These are phyloP conservation scores for Pinctada fucata DNA, from an alignment of 2,888 invertebrate species.

Conservation along the genomic window DNA sequence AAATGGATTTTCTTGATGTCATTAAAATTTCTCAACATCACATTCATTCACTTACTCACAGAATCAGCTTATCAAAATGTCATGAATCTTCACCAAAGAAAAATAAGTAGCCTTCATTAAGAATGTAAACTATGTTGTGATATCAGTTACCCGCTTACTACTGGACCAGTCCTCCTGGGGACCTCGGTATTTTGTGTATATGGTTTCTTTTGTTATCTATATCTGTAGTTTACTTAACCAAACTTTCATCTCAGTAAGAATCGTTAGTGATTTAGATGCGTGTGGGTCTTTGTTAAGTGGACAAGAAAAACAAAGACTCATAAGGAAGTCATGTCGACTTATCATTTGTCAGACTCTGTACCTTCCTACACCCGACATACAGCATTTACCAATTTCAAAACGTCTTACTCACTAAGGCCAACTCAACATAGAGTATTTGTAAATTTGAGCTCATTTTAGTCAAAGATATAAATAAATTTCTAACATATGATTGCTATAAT, in stretches of 20 bases:
- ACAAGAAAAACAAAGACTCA: too few species aligned
- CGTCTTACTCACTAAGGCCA: too few species aligned
- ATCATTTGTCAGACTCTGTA: too few species aligned
- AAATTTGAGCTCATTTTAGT: too few species aligned
- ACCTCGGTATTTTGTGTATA: slow-evolving; percentile 13
- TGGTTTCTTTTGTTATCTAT: neutral
- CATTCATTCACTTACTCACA: slow-evolving; percentile 1
- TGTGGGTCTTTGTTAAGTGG: neutral
- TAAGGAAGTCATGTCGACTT: too few species aligned
- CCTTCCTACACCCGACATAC: too few species aligned
- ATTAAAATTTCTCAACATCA: neutral
- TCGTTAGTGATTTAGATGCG: neutral
- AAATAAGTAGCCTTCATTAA: neutral
- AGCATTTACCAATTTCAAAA: too few species aligned
- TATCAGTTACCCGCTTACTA: neutral
- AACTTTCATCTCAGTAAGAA: slow-evolving; percentile 5
- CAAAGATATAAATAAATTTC: too few species aligned
- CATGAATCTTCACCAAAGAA: neutral
- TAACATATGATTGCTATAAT: too few species aligned
- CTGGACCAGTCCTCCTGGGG: slow-evolving; percentile 5
- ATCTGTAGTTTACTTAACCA: neutral
- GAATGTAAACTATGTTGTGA: neutral
- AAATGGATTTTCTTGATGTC: neutral
- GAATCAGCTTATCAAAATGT: neutral
- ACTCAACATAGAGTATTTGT: too few species aligned